phyloP scores from a whole-genome alignment of 2,113 vertebrate species.

The Noctilio leporinus region DNA sequence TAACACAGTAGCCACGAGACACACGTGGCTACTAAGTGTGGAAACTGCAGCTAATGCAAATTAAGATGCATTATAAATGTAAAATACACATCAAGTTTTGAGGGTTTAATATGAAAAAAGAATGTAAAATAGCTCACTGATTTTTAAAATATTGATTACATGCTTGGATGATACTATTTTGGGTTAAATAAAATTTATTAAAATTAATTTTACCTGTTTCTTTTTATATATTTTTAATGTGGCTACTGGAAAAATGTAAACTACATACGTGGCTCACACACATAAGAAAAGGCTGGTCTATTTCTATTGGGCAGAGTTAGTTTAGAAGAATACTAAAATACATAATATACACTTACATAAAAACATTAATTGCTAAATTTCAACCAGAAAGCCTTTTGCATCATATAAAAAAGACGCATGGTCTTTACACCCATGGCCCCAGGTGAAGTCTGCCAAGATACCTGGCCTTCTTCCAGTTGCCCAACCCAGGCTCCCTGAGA shows the following conservation, averaged over 20 bases:
- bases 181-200: neutral
- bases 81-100: neutral
- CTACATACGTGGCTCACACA: neutral
- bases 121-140: neutral
- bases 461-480: neutral
- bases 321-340: neutral
- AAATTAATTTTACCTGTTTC: constrained; percentile 3
- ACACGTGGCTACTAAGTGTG: neutral
- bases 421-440: neutral
- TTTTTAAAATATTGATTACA: neutral
- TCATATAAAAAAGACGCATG: neutral
- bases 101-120: neutral
- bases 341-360: neutral
- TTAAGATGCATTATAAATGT: neutral
- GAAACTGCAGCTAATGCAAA: neutral
- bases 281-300: neutral
- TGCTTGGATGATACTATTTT: neutral
- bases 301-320: neutral
- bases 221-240: neutral
- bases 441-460: neutral
- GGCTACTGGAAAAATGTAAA: neutral
- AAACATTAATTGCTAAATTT: neutral
- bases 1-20: neutral
- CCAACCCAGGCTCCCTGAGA: neutral
- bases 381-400: neutral